Conservation (phyloP, 2,797 vertebrate species). For the Melanotaenia pygmaea region DNA sequence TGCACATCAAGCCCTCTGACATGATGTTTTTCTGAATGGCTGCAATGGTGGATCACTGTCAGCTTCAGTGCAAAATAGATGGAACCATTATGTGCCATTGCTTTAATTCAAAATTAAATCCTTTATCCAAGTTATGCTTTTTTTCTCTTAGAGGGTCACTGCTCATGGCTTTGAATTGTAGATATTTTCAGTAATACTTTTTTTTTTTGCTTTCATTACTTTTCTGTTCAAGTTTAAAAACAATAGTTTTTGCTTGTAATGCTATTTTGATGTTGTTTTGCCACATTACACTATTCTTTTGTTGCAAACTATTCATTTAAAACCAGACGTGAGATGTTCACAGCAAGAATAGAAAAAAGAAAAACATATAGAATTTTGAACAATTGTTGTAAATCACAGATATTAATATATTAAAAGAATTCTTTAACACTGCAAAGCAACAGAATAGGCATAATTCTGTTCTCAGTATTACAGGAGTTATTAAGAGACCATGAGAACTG, state of each 20-base stretch:
- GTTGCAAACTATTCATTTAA: neutral
- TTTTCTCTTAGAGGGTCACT: slow-evolving; percentile 1
- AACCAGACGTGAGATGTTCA: neutral
- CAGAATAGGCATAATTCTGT: too few relatives aligned
- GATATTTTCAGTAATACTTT: neutral
- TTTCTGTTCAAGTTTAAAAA: neutral
- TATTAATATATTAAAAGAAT: too few relatives aligned
- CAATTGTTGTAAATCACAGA: neutral
- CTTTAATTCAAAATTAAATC: neutral
- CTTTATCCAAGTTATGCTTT: neutral
- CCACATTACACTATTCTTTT: neutral
- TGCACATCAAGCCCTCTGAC: slow-evolving; percentile 31
- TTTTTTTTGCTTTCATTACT: neutral
- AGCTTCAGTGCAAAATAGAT: slow-evolving; percentile 5
- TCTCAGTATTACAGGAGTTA: neutral
- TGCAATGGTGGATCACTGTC: slow-evolving; percentile 20
- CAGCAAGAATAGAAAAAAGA: neutral
- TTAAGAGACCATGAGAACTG: neutral
- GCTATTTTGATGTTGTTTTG: neutral
- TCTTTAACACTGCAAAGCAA: too few relatives aligned
- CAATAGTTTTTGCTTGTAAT: neutral
- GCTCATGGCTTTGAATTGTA: neutral
- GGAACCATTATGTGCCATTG: neutral
- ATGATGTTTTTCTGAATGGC: slow-evolving; percentile 34
- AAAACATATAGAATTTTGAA: neutral